phyloP scores from a whole-genome alignment of 2,888 invertebrate genomes.

The Pyrochroa serraticornis region DNA sequence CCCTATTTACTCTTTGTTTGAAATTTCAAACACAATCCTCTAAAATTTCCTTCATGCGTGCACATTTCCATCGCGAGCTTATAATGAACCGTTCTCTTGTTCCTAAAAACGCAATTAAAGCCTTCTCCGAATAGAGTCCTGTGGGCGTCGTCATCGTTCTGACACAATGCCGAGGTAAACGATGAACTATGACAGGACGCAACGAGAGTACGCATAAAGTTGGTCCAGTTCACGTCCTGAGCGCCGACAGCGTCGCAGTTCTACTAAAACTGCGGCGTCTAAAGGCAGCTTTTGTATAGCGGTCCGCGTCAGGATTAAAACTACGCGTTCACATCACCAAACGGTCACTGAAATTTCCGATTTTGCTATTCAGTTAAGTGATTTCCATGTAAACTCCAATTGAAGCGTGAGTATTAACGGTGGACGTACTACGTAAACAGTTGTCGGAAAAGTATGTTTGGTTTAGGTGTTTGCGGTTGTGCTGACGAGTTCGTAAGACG shows the following conservation, averaged over 20 bases:
- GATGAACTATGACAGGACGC: slow-evolving; percentile 24
- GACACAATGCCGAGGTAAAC: slow-evolving; percentile 7
- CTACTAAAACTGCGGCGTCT: slow-evolving; percentile 27
- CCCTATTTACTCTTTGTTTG: no score
- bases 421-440: no score
- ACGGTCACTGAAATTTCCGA: not conserved
- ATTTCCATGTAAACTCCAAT: no score
- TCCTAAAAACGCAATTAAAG: slow-evolving; percentile 12
- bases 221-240: slow-evolving; percentile 33
- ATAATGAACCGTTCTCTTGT: not conserved
- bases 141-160: not conserved
- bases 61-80: not conserved
- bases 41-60: not conserved
- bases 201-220: slow-evolving; percentile 33
- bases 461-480: no score
- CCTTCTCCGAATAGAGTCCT: no score
- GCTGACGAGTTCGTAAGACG: no score
- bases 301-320: slow-evolving; percentile 3
- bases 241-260: slow-evolving; percentile 35
- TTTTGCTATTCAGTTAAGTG: no score
- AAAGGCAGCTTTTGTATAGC: slow-evolving; percentile 25
- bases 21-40: not conserved
- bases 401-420: no score
- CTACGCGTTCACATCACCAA: not conserved
- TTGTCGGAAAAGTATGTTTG: no score